phyloP scores from a whole-genome alignment of 1,140 invertebrate species.

The Scaptomyza pallida region DNA sequence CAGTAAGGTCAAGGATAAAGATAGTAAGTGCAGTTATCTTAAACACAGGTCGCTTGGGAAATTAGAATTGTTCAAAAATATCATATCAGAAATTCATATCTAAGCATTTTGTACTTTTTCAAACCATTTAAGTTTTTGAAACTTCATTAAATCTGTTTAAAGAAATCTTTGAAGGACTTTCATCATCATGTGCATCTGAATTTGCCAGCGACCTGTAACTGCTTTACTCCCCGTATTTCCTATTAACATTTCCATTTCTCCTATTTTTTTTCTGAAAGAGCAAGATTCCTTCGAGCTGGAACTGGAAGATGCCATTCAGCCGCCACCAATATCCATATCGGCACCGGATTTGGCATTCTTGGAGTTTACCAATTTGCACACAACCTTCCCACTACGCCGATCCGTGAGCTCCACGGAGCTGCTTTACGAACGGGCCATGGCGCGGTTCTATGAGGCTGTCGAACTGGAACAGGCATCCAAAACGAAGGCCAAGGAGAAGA shows the following conservation, averaged over 20 bases:
- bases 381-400: constrained; percentile 85
- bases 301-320: constrained; percentile 87
- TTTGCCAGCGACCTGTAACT: too few species aligned
- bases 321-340: constrained; percentile 91
- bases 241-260: constrained; percentile 4
- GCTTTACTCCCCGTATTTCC: neutral
- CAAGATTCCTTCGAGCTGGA: constrained; percentile 87
- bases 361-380: constrained; percentile 84
- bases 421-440: constrained; percentile 91
- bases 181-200: too few species aligned
- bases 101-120: neutral
- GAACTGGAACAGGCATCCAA: constrained; percentile 88
- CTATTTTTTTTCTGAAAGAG: constrained; percentile 59
- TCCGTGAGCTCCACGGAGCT: constrained; percentile 92
- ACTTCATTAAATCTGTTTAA: neutral
- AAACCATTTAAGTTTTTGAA: neutral
- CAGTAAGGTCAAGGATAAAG: constrained; percentile 84
- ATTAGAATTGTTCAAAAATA: constrained; percentile 1
- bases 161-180: too few species aligned
- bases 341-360: constrained; percentile 88
- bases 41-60: neutral
- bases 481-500: constrained; percentile 84
- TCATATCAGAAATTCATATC: constrained; percentile 1
- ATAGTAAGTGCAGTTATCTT: constrained; percentile 78
- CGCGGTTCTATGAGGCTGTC: constrained; percentile 90